phyloP scores from a whole-genome alignment of 2,797 vertebrate genomes.

The Mormyrus hasselquistii region DNA sequence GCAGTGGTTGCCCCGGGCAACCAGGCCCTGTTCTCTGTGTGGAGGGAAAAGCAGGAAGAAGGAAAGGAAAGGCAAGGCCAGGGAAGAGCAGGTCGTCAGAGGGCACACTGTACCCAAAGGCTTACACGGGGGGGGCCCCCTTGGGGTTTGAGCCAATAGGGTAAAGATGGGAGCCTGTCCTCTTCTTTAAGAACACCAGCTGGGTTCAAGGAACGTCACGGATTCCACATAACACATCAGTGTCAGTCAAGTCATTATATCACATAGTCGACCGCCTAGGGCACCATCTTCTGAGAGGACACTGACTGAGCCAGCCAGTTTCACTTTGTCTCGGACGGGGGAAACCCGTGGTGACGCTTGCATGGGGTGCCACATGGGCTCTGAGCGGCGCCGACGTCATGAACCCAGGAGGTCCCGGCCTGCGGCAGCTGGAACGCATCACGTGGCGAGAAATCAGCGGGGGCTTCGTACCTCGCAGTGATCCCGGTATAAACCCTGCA shows the following conservation, averaged over 20 bases:
- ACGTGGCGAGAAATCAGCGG: background rate
- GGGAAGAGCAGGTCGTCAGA: background rate
- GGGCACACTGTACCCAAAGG: background rate
- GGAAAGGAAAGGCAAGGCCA: background rate
- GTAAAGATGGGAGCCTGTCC: background rate
- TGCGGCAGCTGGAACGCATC: background rate
- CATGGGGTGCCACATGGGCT: background rate
- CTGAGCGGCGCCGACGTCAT: background rate
- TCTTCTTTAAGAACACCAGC: background rate
- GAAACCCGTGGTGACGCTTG: no score
- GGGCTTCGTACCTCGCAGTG: constrained; percentile 82
- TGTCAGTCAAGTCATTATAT: background rate
- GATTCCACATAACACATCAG: background rate
- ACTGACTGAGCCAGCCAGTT: background rate
- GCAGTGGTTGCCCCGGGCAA: constrained; percentile 58
- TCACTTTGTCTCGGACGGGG: background rate
- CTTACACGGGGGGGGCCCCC: background rate
- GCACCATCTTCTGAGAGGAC: background rate
- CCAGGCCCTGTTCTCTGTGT: constrained; percentile 53
- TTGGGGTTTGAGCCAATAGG: background rate
- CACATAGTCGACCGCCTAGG: background rate
- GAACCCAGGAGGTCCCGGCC: background rate
- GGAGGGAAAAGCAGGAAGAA: background rate
- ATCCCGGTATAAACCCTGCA: constrained; percentile 83
- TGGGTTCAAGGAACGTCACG: background rate